Evolutionary conservation across 2,888 invertebrate species (phyloP), one percentile per base, ranked within the genome.

Genomic region (Acleris cristana): DNA sequence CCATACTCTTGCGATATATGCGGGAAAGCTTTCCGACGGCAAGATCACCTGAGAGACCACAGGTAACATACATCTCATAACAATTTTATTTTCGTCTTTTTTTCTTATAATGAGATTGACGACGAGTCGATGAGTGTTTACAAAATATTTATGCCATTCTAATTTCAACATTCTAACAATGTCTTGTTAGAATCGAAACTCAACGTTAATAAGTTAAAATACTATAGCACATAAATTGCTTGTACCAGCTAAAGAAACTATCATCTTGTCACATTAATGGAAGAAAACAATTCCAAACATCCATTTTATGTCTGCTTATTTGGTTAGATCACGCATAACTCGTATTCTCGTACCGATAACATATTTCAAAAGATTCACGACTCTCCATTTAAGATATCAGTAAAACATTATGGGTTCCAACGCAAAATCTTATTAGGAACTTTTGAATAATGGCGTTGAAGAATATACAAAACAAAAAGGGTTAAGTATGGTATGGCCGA

Each of bases 1-100:
- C 99, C 99, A 1, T 99, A 98, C 87, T 97, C 98, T 19, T 99
- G 99, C 93, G 99, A 99, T 90, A 98, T 99, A 79, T 99, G 99
- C 88, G 97, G 98, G 68, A 99, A 99, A 91, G 98, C 99, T 53
- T 99, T 99, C 94, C 95, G 99, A 80, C 94, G 99, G 84, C 99
- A 99, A 94, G 99, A 99, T 93, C 98, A 98, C 89, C 94, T 98
- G 16, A 94, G 98, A 87, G 98, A 98, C 92, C 98, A 98, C 94
- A 96, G 98, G 98, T 98, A 94, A 94, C 76, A 71, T 56, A 45
- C 48, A 18, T n/a, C 8, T 26, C 62, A 26, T 54, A 52, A 21
- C 63, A 56, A 54, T 65, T 54, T 54, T 63, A 6, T 45, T 34
- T 51, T 52, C 5, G 14, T 14, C n/a, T 16, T n/a, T 7, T 48